Percentiles rank a stretch among this genome's conserved stretches.
These are phyloP conservation scores for Tribolium madens DNA, from an alignment of 1,140 invertebrate species.

Conservation along the genomic window DNA sequence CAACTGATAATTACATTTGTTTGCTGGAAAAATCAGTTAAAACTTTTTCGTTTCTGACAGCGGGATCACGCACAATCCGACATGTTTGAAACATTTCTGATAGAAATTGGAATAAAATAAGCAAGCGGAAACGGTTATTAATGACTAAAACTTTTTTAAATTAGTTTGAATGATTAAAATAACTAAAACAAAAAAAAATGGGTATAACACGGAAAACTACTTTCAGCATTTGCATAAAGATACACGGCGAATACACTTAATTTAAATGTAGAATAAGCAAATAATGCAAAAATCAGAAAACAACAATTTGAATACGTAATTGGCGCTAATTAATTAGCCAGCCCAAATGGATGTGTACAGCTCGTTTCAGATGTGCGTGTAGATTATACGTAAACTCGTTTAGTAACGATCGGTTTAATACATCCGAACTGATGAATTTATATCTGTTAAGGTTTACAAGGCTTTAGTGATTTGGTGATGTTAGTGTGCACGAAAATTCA, in stretches of 20 bases:
- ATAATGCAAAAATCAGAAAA: neutral
- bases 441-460: constrained; percentile 7
- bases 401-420: constrained; percentile 10
- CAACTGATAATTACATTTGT: neutral
- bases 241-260: no score
- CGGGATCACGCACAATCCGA: neutral
- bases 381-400: neutral
- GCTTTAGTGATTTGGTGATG: constrained; percentile 25
- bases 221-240: no score
- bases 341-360: neutral
- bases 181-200: no score
- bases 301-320: neutral
- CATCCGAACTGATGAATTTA: constrained; percentile 23
- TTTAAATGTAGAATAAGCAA: neutral
- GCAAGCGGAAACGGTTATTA: neutral
- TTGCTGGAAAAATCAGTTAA: neutral
- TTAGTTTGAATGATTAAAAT: neutral
- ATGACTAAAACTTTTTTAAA: neutral
- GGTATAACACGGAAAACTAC: neutral
- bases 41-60: neutral
- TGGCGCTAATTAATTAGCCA: neutral
- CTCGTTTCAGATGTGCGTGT: neutral
- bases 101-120: neutral
- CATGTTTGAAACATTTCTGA: neutral
- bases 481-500: constrained; percentile 21